phyloP scores from a whole-genome alignment of 23 tunicate species.

The Halocynthia aurantium region DNA sequence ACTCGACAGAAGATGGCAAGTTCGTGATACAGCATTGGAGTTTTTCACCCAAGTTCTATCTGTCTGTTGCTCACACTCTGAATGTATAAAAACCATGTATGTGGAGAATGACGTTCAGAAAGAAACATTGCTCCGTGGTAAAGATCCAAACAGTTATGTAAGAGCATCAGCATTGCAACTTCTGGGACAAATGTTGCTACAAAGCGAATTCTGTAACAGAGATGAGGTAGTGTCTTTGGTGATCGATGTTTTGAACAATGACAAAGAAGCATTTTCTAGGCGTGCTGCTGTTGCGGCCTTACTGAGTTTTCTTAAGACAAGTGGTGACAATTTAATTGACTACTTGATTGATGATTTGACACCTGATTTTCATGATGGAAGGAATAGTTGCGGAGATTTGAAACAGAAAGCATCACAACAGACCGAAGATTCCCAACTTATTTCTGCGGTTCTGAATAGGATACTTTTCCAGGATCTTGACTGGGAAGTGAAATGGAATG shows the following conservation, averaged over 20 bases:
- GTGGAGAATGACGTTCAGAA: not conserved
- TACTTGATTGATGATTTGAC: too few relatives aligned
- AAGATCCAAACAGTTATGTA: slow-evolving; percentile 5
- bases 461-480: slow-evolving; percentile 9
- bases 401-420: too few relatives aligned
- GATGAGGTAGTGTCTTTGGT: not conserved
- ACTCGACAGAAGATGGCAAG: slow-evolving; percentile 10
- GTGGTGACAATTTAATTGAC: too few relatives aligned
- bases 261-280: slow-evolving; percentile 1
- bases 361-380: too few relatives aligned
- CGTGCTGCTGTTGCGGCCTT: slow-evolving; percentile 10
- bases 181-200: not conserved
- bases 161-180: slow-evolving; percentile 13
- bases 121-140: not conserved
- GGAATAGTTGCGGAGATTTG: too few relatives aligned
- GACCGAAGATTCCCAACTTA: too few relatives aligned
- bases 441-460: too few relatives aligned
- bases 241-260: not conserved
- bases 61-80: not conserved
- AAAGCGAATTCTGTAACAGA: not conserved
- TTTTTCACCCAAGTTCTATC: not conserved
- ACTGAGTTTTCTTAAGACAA: slow-evolving; percentile 3
- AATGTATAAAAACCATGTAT: not conserved
- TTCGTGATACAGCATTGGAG: slow-evolving; percentile 15
- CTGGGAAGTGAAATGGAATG: slow-evolving; percentile 22